Evolutionary conservation across 2,888 invertebrate species (phyloP).

Genomic region (Conomelus anceps): DNA sequence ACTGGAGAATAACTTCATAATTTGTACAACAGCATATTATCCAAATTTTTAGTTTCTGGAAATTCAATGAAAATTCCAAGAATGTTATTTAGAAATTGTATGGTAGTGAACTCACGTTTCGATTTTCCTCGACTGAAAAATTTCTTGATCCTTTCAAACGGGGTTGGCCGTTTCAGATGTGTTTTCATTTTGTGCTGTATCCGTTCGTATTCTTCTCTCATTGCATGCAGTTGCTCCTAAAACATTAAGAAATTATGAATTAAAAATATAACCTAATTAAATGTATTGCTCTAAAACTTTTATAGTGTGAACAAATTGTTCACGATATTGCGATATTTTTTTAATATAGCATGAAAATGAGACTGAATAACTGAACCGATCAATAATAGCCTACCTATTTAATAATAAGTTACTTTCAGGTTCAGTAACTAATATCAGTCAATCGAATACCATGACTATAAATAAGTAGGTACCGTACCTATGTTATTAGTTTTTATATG

Average conservation of each 20-base stretch:
- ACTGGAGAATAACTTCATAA: too few species aligned
- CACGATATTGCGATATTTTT: not conserved
- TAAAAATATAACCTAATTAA: not conserved
- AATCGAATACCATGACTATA: too few species aligned
- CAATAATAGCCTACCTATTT: too few species aligned
- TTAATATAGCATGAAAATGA: not conserved
- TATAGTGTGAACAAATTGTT: not conserved
- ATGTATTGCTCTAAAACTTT: not conserved
- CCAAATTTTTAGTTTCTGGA: too few species aligned
- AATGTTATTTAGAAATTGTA: too few species aligned
- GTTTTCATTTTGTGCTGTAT: conserved; percentile 72
- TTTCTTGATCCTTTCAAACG: conserved; percentile 70
- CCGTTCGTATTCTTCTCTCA: conserved; percentile 74
- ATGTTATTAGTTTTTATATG: too few species aligned
- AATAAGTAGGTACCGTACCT: too few species aligned
- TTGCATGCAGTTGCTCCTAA: conserved; percentile 71
- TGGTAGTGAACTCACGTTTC: conserved; percentile 36
- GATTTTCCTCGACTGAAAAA: conserved; percentile 57
- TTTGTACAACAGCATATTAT: too few species aligned
- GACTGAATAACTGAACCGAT: too few species aligned
- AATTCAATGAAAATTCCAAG: too few species aligned
- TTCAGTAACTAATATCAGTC: too few species aligned
- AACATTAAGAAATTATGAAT: conserved; percentile 5
- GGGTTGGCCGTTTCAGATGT: conserved; percentile 67
- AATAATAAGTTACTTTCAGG: too few species aligned